A percentile compares a stretch with the other conserved stretches of the same genome.
Evolutionary conservation across 2,888 invertebrate genomes (phyloP).

Genomic region (Bursaphelenchus okinawaensis): DNA sequence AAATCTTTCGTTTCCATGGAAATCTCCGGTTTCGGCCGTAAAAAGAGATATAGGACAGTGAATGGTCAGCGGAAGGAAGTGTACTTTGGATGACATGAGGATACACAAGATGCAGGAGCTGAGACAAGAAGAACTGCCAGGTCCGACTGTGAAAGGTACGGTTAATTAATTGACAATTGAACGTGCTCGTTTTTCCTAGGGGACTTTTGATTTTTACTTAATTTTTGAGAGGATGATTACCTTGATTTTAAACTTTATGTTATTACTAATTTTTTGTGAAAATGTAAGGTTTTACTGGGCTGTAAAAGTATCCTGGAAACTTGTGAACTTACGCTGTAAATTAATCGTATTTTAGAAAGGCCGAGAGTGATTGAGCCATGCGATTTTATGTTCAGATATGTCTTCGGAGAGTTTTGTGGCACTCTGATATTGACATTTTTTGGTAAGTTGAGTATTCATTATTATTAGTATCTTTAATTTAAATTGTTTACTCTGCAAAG

Average conservation of each 20-base stretch:
- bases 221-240: too few species aligned
- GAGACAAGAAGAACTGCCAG: background rate
- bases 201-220: too few species aligned
- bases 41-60: background rate
- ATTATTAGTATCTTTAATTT: too few species aligned
- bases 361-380: background rate
- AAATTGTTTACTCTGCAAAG: too few species aligned
- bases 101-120: background rate
- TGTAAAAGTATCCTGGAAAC: background rate
- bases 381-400: background rate
- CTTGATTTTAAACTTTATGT: too few species aligned
- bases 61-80: background rate
- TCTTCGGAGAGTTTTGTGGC: background rate
- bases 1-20: background rate
- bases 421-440: background rate
- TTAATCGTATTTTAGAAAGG: too few species aligned
- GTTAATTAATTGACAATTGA: too few species aligned
- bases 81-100: background rate
- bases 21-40: background rate
- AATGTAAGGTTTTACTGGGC: background rate
- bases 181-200: too few species aligned
- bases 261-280: too few species aligned
- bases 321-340: too few species aligned
- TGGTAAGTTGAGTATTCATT: background rate
- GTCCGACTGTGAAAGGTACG: background rate